Conservation (phyloP, 2,797 vertebrate genomes). For the Micromesistius poutassou region DNA sequence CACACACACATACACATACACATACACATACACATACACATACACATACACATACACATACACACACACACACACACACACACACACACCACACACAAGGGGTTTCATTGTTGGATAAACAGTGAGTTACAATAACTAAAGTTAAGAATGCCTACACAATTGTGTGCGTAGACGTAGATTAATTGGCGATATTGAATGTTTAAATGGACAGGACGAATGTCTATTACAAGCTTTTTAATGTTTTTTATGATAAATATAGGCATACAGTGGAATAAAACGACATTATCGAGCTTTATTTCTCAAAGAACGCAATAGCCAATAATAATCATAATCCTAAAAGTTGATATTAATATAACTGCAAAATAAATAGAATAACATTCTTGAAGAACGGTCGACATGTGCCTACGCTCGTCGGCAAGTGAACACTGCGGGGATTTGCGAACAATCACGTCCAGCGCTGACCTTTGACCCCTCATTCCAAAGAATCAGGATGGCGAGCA, state of each 20-base stretch:
- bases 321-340: too few relatives aligned
- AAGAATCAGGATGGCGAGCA: slow-evolving; percentile 55
- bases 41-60: neutral
- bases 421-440: slow-evolving; percentile 44
- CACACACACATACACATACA: neutral
- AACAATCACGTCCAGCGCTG: slow-evolving; percentile 60
- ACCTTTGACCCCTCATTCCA: slow-evolving; percentile 73
- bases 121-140: too few relatives aligned
- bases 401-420: neutral
- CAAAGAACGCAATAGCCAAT: too few relatives aligned
- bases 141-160: too few relatives aligned
- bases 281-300: too few relatives aligned
- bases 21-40: neutral
- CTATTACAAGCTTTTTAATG: neutral
- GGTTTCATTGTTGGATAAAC: too few relatives aligned
- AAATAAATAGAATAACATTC: neutral
- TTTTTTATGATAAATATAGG: neutral
- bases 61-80: neutral
- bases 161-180: too few relatives aligned
- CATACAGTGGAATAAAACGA: too few relatives aligned
- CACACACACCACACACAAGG: neutral
- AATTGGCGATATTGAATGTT: too few relatives aligned
- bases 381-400: slow-evolving; percentile 4
- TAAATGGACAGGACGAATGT: too few relatives aligned
- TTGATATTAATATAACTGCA: neutral